A percentile compares a stretch with the other conserved stretches of the same genome.
Evolutionary conservation across 2,797 vertebrate genomes (phyloP).

Genomic region (Otus scops): DNA sequence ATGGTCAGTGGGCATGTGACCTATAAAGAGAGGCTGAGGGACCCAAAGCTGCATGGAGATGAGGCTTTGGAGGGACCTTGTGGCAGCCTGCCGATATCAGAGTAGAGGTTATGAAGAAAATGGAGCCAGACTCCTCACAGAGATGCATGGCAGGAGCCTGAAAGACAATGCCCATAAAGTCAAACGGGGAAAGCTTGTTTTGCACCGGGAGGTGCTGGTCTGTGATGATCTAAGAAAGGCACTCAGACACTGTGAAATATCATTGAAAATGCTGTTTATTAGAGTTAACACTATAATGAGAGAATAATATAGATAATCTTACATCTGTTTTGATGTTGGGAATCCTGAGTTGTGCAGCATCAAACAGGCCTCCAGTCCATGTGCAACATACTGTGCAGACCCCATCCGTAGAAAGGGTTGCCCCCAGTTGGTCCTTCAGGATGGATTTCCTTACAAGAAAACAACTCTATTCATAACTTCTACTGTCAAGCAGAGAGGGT

Average conservation of each 20-base stretch:
- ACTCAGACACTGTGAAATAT: neutral
- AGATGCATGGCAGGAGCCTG: neutral
- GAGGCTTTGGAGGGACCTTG: neutral
- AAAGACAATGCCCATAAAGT: neutral
- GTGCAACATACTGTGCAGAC: neutral
- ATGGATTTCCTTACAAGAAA: neutral
- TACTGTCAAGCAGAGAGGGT: neutral
- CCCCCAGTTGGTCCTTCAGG: accelerated
- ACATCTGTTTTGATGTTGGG: neutral
- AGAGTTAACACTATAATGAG: neutral
- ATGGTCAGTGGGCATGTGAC: neutral
- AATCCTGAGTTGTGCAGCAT: neutral
- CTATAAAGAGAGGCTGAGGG: neutral
- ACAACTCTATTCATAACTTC: neutral
- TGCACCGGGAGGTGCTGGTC: neutral
- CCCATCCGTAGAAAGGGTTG: neutral
- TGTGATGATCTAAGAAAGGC: neutral
- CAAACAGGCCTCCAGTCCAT: neutral
- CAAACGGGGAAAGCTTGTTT: neutral
- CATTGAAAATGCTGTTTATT: neutral
- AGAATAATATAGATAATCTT: neutral
- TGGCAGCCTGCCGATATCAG: neutral
- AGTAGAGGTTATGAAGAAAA: neutral
- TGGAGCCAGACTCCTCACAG: neutral
- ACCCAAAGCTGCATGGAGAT: neutral